Conservation (phyloP, 2,113 vertebrate species). For the Apistogramma diplotaenia region DNA sequence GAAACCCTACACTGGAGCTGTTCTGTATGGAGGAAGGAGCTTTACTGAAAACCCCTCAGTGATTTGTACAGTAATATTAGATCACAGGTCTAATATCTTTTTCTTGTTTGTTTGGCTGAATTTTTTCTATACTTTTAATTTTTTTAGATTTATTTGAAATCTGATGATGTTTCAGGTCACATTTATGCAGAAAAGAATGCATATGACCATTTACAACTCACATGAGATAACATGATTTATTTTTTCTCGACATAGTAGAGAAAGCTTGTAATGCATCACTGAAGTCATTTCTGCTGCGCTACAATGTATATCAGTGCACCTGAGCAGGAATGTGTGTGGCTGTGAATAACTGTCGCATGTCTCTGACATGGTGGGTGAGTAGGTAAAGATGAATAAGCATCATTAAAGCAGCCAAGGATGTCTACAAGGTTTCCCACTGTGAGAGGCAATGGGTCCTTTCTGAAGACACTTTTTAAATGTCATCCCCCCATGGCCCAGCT, state of each 20-base stretch:
- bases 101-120: neutral
- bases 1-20: neutral
- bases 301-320: neutral
- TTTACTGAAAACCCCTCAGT: neutral
- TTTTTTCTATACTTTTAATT: neutral
- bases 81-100: neutral
- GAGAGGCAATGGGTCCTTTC: slow-evolving; percentile 44
- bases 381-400: slow-evolving; percentile 59
- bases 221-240: neutral
- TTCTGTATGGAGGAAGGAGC: neutral
- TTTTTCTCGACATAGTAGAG: neutral
- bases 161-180: neutral
- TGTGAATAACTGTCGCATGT: neutral
- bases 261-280: neutral
- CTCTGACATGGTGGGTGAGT: slow-evolving; percentile 8
- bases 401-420: slow-evolving; percentile 52
- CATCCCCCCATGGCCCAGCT: slow-evolving; percentile 30
- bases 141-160: neutral
- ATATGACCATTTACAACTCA: neutral
- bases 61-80: neutral
- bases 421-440: slow-evolving; percentile 36
- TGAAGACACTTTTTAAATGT: slow-evolving; percentile 59
- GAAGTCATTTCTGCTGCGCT: neutral
- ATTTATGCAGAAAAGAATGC: neutral
- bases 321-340: neutral